These are phyloP conservation scores for Ailurus styani DNA, from an alignment of 2,113 vertebrate species.

Conservation along the genomic window DNA sequence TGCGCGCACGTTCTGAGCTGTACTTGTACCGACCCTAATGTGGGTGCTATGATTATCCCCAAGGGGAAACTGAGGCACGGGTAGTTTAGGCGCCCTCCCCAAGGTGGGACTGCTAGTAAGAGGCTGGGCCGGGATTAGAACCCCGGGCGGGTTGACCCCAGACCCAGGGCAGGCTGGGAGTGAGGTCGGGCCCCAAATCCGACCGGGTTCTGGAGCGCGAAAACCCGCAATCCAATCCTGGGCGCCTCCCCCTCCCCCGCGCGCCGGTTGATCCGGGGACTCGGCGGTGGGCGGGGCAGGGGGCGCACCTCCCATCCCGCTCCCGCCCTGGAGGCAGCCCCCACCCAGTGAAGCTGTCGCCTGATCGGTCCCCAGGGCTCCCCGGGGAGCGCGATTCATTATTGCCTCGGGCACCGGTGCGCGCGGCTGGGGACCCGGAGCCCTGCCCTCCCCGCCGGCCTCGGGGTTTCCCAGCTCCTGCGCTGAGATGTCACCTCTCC, in stretches of 20 bases:
- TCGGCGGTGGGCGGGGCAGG: neutral
- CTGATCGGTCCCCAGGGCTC: neutral
- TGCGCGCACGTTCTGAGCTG: neutral
- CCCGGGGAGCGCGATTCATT: neutral
- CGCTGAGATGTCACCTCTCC: neutral
- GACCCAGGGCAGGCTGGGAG: neutral
- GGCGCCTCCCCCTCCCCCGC: rapidly evolving
- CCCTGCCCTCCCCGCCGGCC: neutral
- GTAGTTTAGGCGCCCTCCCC: neutral
- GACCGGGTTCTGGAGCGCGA: rapidly evolving
- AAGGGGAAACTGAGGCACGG: neutral
- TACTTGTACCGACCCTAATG: neutral
- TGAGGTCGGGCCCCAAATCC: neutral
- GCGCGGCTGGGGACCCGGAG: neutral
- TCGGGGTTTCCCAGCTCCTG: neutral
- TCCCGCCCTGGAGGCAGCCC: rapidly evolving
- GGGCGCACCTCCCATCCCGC: neutral
- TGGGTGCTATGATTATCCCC: neutral
- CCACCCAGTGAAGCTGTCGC: neutral
- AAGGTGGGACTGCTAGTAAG: neutral
- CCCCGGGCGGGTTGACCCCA: neutral
- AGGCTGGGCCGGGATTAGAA: neutral
- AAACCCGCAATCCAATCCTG: neutral
- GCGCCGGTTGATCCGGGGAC: rapidly evolving
- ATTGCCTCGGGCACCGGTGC: neutral